Evolutionary conservation across 2,797 vertebrate species (phyloP), one percentile per base, ranked within the genome.

Genomic region (Eleutherodactylus coqui): DNA sequence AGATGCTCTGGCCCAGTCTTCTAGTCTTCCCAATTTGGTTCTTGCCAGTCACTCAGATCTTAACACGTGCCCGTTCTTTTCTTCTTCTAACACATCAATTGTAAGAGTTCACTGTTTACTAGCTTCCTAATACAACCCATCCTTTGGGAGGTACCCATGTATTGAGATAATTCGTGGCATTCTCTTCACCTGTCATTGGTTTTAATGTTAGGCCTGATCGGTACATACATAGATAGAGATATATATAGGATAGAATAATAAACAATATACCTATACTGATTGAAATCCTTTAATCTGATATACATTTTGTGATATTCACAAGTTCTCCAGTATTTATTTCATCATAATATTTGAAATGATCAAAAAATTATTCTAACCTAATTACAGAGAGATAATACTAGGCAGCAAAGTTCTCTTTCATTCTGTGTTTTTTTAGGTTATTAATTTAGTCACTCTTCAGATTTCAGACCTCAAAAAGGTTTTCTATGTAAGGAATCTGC

Each of bases 381-480:
- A 78, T 70, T 78, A 70, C 45, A 79, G 36, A 72, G 9, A 49
- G 36, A 83, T 83, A 84, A 67, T 67, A 76, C 41, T 64, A 64
- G 58, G 29, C 82, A 84, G 43, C 14, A 53, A 78, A 36, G n/a
- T 84, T 78, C 76, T 67, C 77, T 72, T 83, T 78, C 21, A 83
- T 60, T 38, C 75, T 29, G 24, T 41, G 19, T 36, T 78, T 62
- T 82, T 75, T 77, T 43, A 53, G 29, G 14, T 38, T 45, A 83
- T 83, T 86, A 80, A 62, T 80, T 86, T 75, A 80, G 73, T 32
- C 62, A 78, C 16, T 47, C 60, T 47, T 77, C 64, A 47, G 19
- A 86, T 86, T 86, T 82, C 13, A 24, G 14, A 69, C 53, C 36
- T 32, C 58, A 78, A 87, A 83, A 86, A 86, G 78, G 77, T 58